phyloP scores from a whole-genome alignment of 2,113 vertebrate genomes.

The Sarotherodon lohbergeri region DNA sequence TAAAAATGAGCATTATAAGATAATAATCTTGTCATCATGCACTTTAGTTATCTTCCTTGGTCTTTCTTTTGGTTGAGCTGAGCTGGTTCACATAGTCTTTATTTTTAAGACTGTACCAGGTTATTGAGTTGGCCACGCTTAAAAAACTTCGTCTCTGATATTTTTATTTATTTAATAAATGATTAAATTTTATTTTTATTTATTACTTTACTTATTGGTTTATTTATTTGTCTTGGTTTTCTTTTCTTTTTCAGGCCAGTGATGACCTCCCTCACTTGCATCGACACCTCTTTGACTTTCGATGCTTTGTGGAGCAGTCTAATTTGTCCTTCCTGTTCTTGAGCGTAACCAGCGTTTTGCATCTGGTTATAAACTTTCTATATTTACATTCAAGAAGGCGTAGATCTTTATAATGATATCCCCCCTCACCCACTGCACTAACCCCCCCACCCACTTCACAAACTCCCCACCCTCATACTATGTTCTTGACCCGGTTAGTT shows the following conservation, averaged over 20 bases:
- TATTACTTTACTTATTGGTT: neutral
- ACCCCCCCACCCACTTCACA: neutral
- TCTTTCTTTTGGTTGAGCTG: neutral
- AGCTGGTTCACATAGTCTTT: neutral
- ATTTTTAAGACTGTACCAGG: neutral
- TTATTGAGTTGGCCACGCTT: neutral
- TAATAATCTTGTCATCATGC: neutral
- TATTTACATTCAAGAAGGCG: neutral
- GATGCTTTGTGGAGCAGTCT: neutral
- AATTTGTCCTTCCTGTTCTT: neutral
- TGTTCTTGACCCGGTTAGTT: neutral
- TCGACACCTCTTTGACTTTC: neutral
- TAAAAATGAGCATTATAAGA: neutral
- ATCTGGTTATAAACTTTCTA: neutral
- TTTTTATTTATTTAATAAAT: neutral
- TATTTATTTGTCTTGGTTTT: neutral
- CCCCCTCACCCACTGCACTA: neutral
- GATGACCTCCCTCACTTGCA: neutral
- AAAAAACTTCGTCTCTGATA: neutral
- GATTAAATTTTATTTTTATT: no score
- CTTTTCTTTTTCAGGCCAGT: neutral
- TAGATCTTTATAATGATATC: neutral
- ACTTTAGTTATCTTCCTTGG: neutral
- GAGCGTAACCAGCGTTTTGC: neutral
- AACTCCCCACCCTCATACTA: neutral